These are phyloP conservation scores for Hemicordylus capensis DNA, from an alignment of 2,113 vertebrate genomes.

Conservation along the genomic window DNA sequence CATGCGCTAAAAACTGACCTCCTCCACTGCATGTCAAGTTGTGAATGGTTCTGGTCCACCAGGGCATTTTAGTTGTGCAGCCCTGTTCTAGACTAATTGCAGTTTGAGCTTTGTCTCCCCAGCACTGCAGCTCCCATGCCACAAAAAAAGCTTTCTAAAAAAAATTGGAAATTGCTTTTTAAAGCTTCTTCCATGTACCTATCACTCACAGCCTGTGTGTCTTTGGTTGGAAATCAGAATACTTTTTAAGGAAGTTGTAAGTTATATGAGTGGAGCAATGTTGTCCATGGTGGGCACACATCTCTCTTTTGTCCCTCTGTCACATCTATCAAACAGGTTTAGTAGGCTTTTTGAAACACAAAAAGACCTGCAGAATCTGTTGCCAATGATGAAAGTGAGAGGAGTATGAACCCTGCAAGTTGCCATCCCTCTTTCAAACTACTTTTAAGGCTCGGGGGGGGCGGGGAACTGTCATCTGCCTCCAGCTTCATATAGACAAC, in stretches of 20 bases:
- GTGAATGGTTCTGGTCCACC: too few species aligned
- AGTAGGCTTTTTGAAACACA: background rate
- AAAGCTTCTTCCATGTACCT: background rate
- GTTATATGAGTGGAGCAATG: background rate
- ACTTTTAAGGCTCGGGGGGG: background rate
- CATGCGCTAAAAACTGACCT: too few species aligned
- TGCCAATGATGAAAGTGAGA: background rate
- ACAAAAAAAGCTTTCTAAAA: background rate
- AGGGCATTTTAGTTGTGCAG: too few species aligned
- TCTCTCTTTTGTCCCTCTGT: background rate
- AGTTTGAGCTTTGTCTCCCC: background rate
- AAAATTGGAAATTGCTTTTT: background rate
- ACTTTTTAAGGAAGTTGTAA: background rate
- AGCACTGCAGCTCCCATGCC: background rate
- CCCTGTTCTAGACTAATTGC: too few species aligned
- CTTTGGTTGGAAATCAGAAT: background rate
- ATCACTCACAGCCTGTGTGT: background rate
- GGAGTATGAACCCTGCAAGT: background rate
- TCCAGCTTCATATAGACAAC: background rate
- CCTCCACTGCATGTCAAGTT: too few species aligned
- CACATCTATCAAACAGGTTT: background rate
- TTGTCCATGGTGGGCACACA: background rate
- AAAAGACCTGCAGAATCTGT: background rate
- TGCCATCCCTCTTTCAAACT: background rate
- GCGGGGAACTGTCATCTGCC: background rate